These are phyloP conservation scores for Hydractinia echinata DNA, from an alignment of 30 jellyfish, hydroid and myxozoan species.

Conservation along the genomic window DNA sequence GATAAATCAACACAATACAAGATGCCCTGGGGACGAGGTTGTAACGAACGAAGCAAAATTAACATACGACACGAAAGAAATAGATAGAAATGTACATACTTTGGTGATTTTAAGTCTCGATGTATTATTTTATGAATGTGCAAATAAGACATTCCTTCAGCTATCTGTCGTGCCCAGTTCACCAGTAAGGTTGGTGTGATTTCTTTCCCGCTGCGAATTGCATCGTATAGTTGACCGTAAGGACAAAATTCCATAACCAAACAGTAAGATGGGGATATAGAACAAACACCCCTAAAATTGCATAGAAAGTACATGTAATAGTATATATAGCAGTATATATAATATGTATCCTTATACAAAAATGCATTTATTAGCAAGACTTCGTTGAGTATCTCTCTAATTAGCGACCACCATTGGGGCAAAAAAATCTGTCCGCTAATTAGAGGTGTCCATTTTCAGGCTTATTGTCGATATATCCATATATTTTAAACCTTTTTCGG, in stretches of 20 bases:
- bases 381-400: no score
- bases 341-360: no score
- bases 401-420: no score
- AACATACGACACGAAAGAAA: neutral
- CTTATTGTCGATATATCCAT: no score
- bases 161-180: constrained; percentile 96
- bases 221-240: constrained; percentile 95
- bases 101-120: constrained; percentile 97
- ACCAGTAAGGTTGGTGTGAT: constrained; percentile 87
- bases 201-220: constrained; percentile 74
- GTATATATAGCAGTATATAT: neutral
- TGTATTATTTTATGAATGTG: constrained; percentile 87
- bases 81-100: constrained; percentile 42
- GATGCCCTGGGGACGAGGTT: no score
- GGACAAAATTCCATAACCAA: constrained; percentile 97
- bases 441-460: no score
- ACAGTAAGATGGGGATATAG: constrained; percentile 76
- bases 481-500: no score
- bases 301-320: neutral
- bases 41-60: neutral
- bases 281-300: constrained; percentile 85
- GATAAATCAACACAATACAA: no score
- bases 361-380: no score
- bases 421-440: no score
- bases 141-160: constrained; percentile 97